Conservation (phyloP, 2,113 vertebrate genomes). For the Dascyllus trimaculatus region DNA sequence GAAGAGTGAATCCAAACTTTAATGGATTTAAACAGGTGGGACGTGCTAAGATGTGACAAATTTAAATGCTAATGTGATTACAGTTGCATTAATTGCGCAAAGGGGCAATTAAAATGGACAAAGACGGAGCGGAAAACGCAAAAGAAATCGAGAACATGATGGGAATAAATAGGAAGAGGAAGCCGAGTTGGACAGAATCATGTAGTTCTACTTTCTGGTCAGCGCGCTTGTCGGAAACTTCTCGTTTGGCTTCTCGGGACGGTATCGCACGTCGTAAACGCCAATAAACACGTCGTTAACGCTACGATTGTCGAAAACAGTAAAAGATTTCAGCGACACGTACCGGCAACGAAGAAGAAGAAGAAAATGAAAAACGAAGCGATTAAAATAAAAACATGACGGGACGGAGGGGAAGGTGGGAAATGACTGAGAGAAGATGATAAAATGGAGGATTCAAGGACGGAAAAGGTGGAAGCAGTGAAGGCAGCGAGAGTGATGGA, state of each 20-base stretch:
- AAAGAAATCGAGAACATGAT: neutral
- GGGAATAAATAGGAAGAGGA: neutral
- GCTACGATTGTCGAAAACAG: too few relatives aligned
- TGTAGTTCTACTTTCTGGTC: conserved; percentile 15
- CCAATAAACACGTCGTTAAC: conserved; percentile 25
- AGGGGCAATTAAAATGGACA: too few relatives aligned
- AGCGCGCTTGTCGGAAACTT: neutral
- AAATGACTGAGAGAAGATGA: neutral
- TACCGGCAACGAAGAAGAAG: too few relatives aligned
- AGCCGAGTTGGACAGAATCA: conserved; percentile 3
- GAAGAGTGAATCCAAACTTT: too few relatives aligned
- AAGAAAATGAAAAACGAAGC: neutral
- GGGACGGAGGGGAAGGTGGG: too few relatives aligned
- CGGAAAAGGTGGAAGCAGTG: neutral
- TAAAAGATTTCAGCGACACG: too few relatives aligned
- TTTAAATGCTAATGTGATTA: too few relatives aligned
- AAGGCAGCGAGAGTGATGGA: neutral
- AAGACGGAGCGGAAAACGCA: too few relatives aligned
- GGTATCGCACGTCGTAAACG: conserved; percentile 32
- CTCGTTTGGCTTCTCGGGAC: conserved; percentile 14
- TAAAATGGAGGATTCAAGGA: neutral
- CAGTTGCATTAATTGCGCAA: too few relatives aligned
- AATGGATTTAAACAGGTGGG: too few relatives aligned
- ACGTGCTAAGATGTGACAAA: too few relatives aligned
- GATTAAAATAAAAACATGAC: too few relatives aligned